Percentiles rank a stretch among this genome's conserved stretches.
Conservation (phyloP, 2,888 invertebrate genomes). For the Dusona sp. region DNA sequence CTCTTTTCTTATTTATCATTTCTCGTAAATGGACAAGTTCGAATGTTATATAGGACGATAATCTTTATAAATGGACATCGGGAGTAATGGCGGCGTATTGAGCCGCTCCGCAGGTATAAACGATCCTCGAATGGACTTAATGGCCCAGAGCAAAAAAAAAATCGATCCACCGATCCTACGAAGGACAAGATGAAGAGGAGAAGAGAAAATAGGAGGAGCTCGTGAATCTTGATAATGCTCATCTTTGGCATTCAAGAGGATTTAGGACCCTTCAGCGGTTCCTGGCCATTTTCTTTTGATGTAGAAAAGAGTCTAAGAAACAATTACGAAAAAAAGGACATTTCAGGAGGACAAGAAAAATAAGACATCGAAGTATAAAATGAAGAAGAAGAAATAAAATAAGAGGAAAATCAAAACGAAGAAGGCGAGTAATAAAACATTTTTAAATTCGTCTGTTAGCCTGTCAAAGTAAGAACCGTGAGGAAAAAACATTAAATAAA, state of each 20-base stretch:
- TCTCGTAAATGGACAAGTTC: neutral
- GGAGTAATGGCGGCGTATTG: constrained; percentile 25
- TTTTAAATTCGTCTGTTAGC: neutral
- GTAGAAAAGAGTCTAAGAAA: constrained; percentile 17
- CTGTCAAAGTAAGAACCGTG: neutral
- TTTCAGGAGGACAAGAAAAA: neutral
- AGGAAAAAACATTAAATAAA: too few relatives aligned
- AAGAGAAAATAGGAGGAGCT: constrained; percentile 44
- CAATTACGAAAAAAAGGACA: neutral
- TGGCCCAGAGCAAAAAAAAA: constrained; percentile 19
- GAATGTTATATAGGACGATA: neutral
- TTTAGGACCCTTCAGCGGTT: neutral
- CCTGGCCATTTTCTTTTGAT: neutral
- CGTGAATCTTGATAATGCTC: constrained; percentile 25
- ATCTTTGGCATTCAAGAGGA: constrained; percentile 19
- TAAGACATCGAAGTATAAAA: neutral
- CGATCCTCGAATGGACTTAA: neutral
- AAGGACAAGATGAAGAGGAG: constrained; percentile 73
- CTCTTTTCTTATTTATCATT: neutral
- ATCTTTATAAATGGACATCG: constrained; percentile 37
- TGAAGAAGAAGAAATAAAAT: neutral
- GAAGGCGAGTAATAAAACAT: neutral
- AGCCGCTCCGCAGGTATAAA: constrained; percentile 4
- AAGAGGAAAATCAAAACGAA: neutral
- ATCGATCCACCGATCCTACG: constrained; percentile 64